Evolutionary conservation across 2,113 vertebrate genomes (phyloP).

Genomic region (Henicopernis longicauda): DNA sequence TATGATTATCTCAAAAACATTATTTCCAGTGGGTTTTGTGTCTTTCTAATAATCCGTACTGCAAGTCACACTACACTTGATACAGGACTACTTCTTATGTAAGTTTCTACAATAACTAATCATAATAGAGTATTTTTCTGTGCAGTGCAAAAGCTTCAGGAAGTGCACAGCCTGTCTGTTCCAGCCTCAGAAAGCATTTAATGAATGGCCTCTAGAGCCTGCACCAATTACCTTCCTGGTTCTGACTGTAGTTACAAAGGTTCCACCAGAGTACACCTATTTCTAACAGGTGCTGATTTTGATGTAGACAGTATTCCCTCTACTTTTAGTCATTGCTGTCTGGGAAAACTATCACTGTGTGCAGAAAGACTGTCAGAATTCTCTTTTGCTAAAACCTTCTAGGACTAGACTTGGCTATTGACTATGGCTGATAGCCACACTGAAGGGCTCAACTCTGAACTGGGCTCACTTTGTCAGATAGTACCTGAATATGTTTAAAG

Average conservation of each 20-base stretch:
- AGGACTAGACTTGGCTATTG: neutral
- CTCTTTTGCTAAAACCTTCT: neutral
- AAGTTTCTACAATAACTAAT: neutral
- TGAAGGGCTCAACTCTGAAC: neutral
- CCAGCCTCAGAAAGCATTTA: neutral
- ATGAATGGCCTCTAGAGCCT: neutral
- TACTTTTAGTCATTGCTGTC: neutral
- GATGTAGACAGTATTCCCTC: neutral
- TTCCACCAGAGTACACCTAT: neutral
- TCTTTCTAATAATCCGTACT: neutral
- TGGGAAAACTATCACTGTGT: neutral
- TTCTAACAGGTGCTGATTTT: neutral
- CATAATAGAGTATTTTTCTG: neutral
- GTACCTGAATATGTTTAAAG: neutral
- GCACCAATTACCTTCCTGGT: neutral
- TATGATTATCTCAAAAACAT: neutral
- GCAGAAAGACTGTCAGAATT: neutral
- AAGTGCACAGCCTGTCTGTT: neutral
- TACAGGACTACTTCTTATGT: neutral
- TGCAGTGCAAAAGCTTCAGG: neutral
- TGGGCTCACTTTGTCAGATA: neutral
- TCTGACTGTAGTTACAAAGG: neutral
- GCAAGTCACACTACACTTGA: neutral
- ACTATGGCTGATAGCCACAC: neutral
- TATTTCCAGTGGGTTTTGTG: neutral